These are phyloP conservation scores for Harpagifer antarcticus DNA, from an alignment of 2,797 vertebrate genomes.

Conservation along the genomic window DNA sequence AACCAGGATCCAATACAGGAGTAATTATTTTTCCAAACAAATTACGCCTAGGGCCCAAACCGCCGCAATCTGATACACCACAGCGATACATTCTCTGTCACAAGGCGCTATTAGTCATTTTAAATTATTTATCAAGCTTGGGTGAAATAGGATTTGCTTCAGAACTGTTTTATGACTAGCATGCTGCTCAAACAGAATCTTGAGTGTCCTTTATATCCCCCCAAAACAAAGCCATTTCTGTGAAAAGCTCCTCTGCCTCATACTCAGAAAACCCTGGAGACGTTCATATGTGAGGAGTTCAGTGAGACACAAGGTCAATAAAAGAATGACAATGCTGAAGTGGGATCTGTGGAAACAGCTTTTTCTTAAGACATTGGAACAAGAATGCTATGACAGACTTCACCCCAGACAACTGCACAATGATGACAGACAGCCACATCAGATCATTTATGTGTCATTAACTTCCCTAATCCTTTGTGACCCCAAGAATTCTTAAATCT, in stretches of 20 bases:
- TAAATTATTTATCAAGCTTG: conserved; percentile 84
- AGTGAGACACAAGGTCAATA: conserved; percentile 37
- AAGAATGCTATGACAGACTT: conserved; percentile 12
- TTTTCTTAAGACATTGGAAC: conserved; percentile 26
- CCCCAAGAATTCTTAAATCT: not conserved
- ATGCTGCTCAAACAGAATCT: conserved; percentile 45
- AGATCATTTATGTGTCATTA: not conserved
- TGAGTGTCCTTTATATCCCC: conserved; percentile 41
- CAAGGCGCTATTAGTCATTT: conserved; percentile 83
- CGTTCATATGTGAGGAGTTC: conserved; percentile 25
- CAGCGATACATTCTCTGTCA: conserved; percentile 76
- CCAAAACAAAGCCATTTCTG: conserved; percentile 36
- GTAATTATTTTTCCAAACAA: conserved; percentile 89
- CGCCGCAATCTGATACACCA: conserved; percentile 77
- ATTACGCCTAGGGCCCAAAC: conserved; percentile 81
- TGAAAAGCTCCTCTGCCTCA: conserved; percentile 44
- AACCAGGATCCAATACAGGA: conserved; percentile 82
- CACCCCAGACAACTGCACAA: conserved; percentile 3
- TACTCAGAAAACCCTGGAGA: conserved; percentile 35
- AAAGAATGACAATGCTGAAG: conserved; percentile 28
- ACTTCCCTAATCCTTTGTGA: conserved; percentile 9
- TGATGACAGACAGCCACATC: conserved; percentile 11
- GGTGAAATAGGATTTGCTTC: conserved; percentile 77
- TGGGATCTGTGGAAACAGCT: conserved; percentile 19
- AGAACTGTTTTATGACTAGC: conserved; percentile 59